Conservation (phyloP, 2,888 invertebrate genomes). For the Erebia ligea region DNA sequence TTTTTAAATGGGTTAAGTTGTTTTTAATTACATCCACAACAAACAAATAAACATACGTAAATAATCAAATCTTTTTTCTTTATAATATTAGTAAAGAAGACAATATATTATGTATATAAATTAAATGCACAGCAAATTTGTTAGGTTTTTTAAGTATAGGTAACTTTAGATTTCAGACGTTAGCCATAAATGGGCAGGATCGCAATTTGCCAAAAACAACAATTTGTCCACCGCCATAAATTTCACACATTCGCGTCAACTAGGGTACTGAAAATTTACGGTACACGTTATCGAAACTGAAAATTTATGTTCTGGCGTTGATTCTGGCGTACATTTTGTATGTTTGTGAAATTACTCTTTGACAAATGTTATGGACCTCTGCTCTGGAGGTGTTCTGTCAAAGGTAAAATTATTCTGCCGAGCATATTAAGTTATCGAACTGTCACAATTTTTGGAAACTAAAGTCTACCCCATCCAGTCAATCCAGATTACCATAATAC, state of each 20-base stretch:
- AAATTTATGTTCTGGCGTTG: conserved; percentile 3
- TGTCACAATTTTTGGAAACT: no score
- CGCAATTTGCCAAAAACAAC: conserved; percentile 13
- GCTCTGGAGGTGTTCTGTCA: no score
- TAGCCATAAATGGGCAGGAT: neutral
- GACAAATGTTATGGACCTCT: neutral
- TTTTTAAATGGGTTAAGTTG: no score
- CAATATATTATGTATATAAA: no score
- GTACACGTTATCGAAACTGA: neutral
- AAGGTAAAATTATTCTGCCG: neutral
- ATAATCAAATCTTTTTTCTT: no score
- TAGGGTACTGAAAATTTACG: conserved; percentile 16
- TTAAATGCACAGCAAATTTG: neutral
- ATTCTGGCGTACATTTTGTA: neutral
- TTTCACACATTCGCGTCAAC: conserved; percentile 7
- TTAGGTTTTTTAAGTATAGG: neutral
- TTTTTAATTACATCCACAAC: no score
- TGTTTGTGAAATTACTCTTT: neutral
- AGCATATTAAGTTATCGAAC: no score
- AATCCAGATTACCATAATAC: no score
- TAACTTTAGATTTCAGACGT: neutral
- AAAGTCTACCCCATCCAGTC: no score
- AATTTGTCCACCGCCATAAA: conserved; percentile 6
- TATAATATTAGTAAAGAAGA: no score
- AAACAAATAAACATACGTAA: no score